Percentiles rank a stretch among this genome's conserved stretches.
phyloP scores from a whole-genome alignment of 1,140 invertebrate genomes.

The Sitophilus oryzae region DNA sequence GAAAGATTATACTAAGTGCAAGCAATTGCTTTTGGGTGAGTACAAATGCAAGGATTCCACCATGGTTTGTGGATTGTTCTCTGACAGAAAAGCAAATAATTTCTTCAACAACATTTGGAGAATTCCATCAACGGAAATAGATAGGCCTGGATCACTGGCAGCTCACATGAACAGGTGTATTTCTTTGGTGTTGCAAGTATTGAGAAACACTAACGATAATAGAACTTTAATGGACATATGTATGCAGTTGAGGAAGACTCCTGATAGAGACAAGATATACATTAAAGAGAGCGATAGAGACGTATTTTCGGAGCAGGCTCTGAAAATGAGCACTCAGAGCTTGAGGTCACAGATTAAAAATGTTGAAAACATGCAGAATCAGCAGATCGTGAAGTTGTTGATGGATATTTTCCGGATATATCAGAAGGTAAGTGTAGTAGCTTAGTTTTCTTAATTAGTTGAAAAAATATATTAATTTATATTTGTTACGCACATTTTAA shows the following conservation, averaged over 20 bases:
- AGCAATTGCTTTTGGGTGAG: conserved; percentile 64
- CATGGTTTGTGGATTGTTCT: conserved; percentile 74
- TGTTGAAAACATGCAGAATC: conserved; percentile 29
- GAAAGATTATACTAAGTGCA: conserved; percentile 62
- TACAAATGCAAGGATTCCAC: conserved; percentile 57
- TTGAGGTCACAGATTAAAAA: conserved; percentile 46
- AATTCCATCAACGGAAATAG: conserved; percentile 83
- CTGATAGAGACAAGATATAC: conserved; percentile 81
- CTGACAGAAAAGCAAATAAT: conserved; percentile 75
- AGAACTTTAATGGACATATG: conserved; percentile 74
- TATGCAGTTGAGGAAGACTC: conserved; percentile 68
- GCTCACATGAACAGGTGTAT: conserved; percentile 85
- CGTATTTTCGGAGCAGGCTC: conserved; percentile 67
- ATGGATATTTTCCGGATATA: conserved; percentile 60
- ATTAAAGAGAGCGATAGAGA: conserved; percentile 73
- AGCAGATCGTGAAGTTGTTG: conserved; percentile 43
- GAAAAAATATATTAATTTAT: no score
- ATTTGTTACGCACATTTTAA: no score
- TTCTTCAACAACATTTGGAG: conserved; percentile 94
- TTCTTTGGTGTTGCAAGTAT: conserved; percentile 71
- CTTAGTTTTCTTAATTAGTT: no score
- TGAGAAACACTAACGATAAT: conserved; percentile 72
- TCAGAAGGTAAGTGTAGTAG: conserved; percentile 35
- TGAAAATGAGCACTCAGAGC: conserved; percentile 61
- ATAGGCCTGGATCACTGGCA: conserved; percentile 84